Conservation (phyloP, 2,113 vertebrate genomes). For the Turdus rufiventris region DNA sequence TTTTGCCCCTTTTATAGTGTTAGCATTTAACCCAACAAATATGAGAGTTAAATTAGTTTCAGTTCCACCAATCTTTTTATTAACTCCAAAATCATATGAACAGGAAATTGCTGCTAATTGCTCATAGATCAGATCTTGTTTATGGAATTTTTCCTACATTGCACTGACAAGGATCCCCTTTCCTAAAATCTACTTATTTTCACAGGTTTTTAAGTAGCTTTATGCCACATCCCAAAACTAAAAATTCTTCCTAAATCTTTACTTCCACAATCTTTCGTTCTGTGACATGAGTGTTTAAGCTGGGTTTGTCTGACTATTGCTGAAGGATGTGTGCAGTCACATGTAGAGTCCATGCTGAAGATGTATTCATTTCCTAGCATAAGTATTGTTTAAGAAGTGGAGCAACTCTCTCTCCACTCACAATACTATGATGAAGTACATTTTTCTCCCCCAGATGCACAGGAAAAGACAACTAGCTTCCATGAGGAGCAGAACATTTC, state of each 20-base stretch:
- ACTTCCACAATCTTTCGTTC: neutral
- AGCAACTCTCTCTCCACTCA: neutral
- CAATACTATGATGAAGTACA: neutral
- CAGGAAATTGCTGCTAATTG: neutral
- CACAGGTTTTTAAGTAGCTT: neutral
- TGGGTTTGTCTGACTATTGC: neutral
- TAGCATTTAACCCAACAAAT: neutral
- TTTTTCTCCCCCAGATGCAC: neutral
- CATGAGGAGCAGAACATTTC: neutral
- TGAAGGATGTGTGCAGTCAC: neutral
- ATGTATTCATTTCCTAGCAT: neutral
- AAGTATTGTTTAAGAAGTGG: neutral
- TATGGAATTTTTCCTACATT: neutral
- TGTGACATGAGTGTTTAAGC: fast-evolving
- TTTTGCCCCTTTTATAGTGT: neutral
- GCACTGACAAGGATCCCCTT: neutral
- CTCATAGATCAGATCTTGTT: neutral
- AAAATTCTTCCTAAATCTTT: neutral
- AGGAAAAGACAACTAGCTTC: neutral
- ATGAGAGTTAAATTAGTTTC: neutral
- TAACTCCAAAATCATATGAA: neutral
- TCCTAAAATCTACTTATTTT: neutral
- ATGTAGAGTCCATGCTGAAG: neutral
- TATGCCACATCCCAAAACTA: neutral
- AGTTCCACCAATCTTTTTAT: neutral